Evolutionary conservation across 1,140 invertebrate genomes (phyloP), one percentile per base, ranked within the genome.

Genomic region (Eriocheir sinensis): DNA sequence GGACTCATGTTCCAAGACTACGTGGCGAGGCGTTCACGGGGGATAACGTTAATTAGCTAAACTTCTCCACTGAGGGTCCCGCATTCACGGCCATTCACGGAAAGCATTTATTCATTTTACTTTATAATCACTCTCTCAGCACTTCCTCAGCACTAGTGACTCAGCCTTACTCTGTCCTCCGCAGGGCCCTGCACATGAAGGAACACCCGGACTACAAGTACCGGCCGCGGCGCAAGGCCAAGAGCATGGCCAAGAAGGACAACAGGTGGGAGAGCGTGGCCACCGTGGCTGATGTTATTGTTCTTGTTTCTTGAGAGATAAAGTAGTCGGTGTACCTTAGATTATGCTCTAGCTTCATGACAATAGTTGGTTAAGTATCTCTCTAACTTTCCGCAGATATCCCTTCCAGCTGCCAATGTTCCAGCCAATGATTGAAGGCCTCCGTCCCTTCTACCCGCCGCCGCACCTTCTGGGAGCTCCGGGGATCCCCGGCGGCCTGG

Each of bases 191-290:
- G 96, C 98, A 99, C 97, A 99, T 99, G 98, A 98, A 98, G 97
- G 98, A 99, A 96, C 98, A 99, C 96, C 98, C 98, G 0, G 98
- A 99, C 96, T 99, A 99, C 97, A 99, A 99, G 97, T 99, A 99
- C 97, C 97, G 98, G 89, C 98, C 98, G 60, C 97, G 98, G 93
- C 97, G 98, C 95, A 99, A 99, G 97, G 99, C 99, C 0, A 99
- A 99, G 97, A 98, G 98, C 27, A 96, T 99, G 93, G 98, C 98
- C 96, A 99, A 99, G 96, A 99, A 99, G 96, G 98, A 94, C 48
- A 94, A 44, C 80, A 91, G 94, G 94, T 94, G 30, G 36, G 90
- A 48, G n/a, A 8, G 4, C 15, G 44, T 15, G 15, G n/a, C n/a
- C n/a, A n/a, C n/a, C n/a, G n/a, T n/a, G n/a, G n/a, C n/a, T n/a